These are phyloP conservation scores for Aphelinus certus DNA, from an alignment of 1,140 invertebrate species.

Conservation along the genomic window DNA sequence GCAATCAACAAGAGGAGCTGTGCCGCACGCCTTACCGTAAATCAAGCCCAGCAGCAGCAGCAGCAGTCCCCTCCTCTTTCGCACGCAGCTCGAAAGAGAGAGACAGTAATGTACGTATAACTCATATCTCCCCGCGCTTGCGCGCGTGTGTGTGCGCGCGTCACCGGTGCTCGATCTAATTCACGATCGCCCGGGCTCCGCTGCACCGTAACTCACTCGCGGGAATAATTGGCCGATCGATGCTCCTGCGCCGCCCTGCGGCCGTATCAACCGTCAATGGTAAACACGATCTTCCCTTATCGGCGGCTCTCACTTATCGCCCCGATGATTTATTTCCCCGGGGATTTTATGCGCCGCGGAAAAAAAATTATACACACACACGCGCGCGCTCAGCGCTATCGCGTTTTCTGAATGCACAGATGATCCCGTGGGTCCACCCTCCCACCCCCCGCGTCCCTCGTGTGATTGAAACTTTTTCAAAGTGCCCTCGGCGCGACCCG, in stretches of 20 bases:
- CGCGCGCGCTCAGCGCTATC: no score
- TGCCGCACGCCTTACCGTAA: no score
- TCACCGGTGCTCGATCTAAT: slow-evolving; percentile 60
- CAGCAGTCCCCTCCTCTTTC: background rate
- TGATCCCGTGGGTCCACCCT: no score
- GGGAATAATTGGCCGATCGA: slow-evolving; percentile 60
- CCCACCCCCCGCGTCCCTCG: no score
- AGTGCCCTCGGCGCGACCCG: no score
- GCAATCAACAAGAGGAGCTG: no score
- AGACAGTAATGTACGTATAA: slow-evolving; percentile 44
- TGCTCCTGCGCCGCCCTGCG: slow-evolving; percentile 43
- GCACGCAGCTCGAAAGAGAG: slow-evolving; percentile 11
- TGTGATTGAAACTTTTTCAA: no score
- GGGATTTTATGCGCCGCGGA: background rate
- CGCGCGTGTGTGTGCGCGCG: slow-evolving; percentile 42
- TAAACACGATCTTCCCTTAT: slow-evolving; percentile 22
- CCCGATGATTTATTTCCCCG: slow-evolving; percentile 12
- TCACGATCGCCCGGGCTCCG: slow-evolving; percentile 51
- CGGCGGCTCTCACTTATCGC: slow-evolving; percentile 19
- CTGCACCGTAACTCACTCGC: slow-evolving; percentile 56
- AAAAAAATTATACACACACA: no score
- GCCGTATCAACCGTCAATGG: no score
- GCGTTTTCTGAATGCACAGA: no score
- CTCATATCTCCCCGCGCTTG: slow-evolving; percentile 55
- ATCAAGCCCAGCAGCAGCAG: no score